Base-by-base conservation (phyloP, 2,113 vertebrate genomes). In the Ursus arctos region DNA sequence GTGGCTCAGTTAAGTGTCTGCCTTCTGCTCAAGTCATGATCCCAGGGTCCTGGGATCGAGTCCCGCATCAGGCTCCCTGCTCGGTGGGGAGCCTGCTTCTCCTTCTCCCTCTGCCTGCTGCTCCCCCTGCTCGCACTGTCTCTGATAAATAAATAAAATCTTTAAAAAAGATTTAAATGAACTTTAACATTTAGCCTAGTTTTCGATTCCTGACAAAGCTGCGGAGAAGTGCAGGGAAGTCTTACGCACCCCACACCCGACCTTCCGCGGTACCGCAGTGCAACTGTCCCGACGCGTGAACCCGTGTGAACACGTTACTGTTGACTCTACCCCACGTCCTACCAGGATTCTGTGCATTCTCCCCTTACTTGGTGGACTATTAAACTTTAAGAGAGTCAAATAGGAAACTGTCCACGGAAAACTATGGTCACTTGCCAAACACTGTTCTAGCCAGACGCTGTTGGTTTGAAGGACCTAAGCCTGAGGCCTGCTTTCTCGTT, bases 321-420 rank as follows among this genome's bases (percentile, higher is more conserved):
- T 51, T 19, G 51, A 55, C 40, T 53, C 21, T 15, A 33, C 6
- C 36, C 87, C 22, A 6, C 26, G 15, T 90, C 53, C 90, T 83
- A 47, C 53, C 81, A 57, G 26, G 36, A 0, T 28, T 85, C 40
- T 26, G 28, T 53, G 79, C 22, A 43, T n/a, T 69, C 74, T 83
- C 28, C 74, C 59, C 49, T 83, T 55, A 49, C 61, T 81, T 57
- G 76, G 22, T 16, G 18, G 28, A 74, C 49, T 72, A 59, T 82
- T 31, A 94, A 94, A 59, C 40, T 94, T 69, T 33, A 74, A 77
- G 79, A 43, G 40, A 28, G 21, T n/a, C 53, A 81, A 82, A 43
- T 79, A 43, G 94, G 36, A 16, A 67, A 40, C 10, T n/a, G 51
- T 51, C 33, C 11, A 2, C 21, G 63, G 79, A 77, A 93, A 76